These are phyloP conservation scores for Callopanchax toddi DNA, from an alignment of 2,113 vertebrate species.

Conservation along the genomic window DNA sequence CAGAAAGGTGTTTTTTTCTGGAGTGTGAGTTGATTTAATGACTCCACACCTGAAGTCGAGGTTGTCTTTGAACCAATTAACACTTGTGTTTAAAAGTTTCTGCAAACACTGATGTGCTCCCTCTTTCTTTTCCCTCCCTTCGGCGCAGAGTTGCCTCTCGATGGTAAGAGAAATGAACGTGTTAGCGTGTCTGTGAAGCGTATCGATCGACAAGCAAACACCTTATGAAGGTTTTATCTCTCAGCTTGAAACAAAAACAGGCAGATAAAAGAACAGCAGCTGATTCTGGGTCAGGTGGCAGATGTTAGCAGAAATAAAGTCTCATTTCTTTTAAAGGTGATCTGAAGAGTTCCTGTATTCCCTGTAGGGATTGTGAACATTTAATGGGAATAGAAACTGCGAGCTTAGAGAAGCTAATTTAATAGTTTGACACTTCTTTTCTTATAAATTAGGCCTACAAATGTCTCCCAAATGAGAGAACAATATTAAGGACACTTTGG, in stretches of 20 bases:
- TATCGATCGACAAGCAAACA: conserved; percentile 66
- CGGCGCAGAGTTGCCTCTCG: conserved; percentile 69
- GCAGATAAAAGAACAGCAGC: conserved; percentile 37
- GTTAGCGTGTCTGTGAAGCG: conserved; percentile 57
- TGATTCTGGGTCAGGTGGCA: conserved; percentile 22
- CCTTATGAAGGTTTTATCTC: conserved; percentile 44
- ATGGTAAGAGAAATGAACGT: conserved; percentile 74
- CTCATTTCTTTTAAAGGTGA: not conserved
- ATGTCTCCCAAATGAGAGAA: conserved; percentile 1
- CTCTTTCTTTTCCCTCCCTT: conserved; percentile 9
- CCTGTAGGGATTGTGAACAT: conserved; percentile 5
- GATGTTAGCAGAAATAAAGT: conserved; percentile 30
- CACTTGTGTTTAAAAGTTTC: conserved; percentile 40
- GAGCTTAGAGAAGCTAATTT: not conserved
- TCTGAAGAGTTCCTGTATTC: conserved; percentile 50
- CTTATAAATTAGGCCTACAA: not conserved
- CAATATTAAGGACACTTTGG: not conserved
- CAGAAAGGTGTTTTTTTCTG: conserved; percentile 12
- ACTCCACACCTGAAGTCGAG: conserved; percentile 52
- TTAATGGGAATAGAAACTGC: not conserved
- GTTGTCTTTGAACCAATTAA: conserved; percentile 49
- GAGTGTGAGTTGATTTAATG: conserved; percentile 43
- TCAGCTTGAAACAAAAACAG: conserved; percentile 42
- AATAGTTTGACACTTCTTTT: conserved; percentile 12
- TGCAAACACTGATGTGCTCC: conserved; percentile 56